Conservation (phyloP, 2,888 invertebrate genomes). For the Norana najaformis region DNA sequence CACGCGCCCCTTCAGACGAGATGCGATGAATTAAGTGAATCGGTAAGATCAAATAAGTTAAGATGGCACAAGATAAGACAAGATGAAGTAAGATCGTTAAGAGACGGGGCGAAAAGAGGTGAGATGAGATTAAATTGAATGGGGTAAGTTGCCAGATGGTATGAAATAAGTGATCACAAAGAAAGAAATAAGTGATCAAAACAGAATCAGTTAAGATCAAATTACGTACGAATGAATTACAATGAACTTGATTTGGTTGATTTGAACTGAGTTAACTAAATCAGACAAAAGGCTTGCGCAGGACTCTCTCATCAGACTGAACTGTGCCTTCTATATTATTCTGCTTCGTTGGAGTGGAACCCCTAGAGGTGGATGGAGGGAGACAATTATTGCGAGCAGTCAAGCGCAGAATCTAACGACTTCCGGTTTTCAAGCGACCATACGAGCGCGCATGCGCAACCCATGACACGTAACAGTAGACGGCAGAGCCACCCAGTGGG, state of each 20-base stretch:
- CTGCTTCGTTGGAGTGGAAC: not conserved
- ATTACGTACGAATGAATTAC: not conserved
- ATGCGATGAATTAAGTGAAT: too few relatives aligned
- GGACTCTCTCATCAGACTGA: not conserved
- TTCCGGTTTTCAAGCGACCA: not conserved
- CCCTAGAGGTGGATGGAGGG: not conserved
- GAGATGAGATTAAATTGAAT: too few relatives aligned
- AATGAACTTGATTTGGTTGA: not conserved
- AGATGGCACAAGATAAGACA: too few relatives aligned
- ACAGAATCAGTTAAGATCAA: not conserved
- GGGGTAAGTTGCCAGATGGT: too few relatives aligned
- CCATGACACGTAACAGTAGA: not conserved
- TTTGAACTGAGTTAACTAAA: not conserved
- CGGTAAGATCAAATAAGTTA: too few relatives aligned
- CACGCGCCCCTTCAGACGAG: too few relatives aligned
- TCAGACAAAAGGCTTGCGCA: not conserved
- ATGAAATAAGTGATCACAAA: too few relatives aligned
- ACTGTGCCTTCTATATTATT: not conserved
- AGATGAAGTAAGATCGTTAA: too few relatives aligned
- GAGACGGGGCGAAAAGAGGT: too few relatives aligned
- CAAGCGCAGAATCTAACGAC: not conserved
- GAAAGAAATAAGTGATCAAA: not conserved
- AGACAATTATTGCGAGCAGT: not conserved
- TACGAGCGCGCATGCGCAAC: not conserved
- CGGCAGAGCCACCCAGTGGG: not conserved